Evolutionary conservation across 2,113 vertebrate species (phyloP).

Genomic region (Noctilio leporinus): DNA sequence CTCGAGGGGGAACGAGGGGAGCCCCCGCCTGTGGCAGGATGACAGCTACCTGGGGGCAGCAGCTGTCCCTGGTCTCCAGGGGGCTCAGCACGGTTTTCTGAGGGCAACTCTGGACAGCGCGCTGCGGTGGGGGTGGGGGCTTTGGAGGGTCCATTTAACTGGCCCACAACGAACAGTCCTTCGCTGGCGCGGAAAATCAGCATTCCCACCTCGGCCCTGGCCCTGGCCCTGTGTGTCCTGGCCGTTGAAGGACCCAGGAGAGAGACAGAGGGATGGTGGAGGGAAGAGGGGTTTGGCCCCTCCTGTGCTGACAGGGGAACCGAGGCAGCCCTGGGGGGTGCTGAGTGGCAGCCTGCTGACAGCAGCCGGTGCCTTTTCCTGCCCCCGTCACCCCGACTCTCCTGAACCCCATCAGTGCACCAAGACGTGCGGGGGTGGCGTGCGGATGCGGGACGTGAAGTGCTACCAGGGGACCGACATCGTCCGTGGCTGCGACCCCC

Average conservation of each 20-base stretch:
- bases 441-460: conserved; percentile 95
- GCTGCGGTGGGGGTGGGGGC: neutral
- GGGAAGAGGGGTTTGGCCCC: neutral
- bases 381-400: accelerated
- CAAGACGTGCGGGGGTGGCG: conserved; percentile 92
- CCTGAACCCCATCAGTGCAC: conserved; percentile 87
- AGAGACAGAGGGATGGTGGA: accelerated
- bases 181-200: neutral
- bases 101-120: conserved; percentile 32
- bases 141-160: neutral
- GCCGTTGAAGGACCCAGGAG: neutral
- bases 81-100: neutral
- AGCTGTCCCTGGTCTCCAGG: neutral
- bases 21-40: neutral
- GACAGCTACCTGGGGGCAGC: neutral
- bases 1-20: neutral
- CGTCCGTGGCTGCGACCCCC: conserved; percentile 92
- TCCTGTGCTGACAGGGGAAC: neutral
- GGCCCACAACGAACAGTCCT: neutral
- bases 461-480: conserved; percentile 96
- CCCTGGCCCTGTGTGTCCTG: accelerated
- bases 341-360: accelerated
- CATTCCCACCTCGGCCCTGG: accelerated
- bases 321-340: neutral
- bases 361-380: neutral